A percentile compares a stretch with the other conserved stretches of the same genome.
phyloP scores from a whole-genome alignment of 2,888 invertebrate genomes.

The Campaea margaritaria region DNA sequence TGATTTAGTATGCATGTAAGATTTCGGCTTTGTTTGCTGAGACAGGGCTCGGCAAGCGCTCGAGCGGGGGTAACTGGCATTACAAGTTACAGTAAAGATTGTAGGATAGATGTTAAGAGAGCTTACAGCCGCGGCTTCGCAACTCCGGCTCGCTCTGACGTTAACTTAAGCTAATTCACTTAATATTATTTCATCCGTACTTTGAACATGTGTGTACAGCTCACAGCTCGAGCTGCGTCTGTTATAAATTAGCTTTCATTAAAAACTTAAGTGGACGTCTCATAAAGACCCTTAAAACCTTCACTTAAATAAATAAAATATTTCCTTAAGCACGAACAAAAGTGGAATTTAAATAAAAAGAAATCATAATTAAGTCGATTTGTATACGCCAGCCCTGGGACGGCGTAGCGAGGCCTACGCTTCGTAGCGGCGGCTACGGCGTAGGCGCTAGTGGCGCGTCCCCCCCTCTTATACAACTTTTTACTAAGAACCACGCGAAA shows the following conservation, averaged over 20 bases:
- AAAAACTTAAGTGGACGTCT: slow-evolving; percentile 17
- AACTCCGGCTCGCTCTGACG: not conserved
- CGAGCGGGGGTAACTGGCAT: slow-evolving; percentile 5
- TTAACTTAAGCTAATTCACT: too few species aligned
- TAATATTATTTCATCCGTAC: too few species aligned
- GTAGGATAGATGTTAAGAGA: not conserved
- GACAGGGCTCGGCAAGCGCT: slow-evolving; percentile 17
- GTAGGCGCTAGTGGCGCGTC: slow-evolving; percentile 67
- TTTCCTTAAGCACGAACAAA: slow-evolving; percentile 18
- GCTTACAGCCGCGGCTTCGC: slow-evolving; percentile 1
- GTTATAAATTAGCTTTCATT: not conserved
- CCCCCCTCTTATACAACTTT: slow-evolving; percentile 75
- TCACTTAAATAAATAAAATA: slow-evolving; percentile 27
- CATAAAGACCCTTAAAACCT: slow-evolving; percentile 20
- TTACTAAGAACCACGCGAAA: slow-evolving; percentile 84
- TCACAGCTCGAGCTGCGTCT: not conserved
- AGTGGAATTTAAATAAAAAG: slow-evolving; percentile 33
- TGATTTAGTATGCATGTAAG: slow-evolving; percentile 52
- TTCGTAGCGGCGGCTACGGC: slow-evolving; percentile 62
- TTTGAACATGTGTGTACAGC: too few species aligned
- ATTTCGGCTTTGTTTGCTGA: slow-evolving; percentile 45
- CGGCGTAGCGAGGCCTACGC: slow-evolving; percentile 60
- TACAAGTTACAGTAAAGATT: slow-evolving; percentile 17
- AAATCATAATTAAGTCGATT: slow-evolving; percentile 47
- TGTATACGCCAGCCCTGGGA: slow-evolving; percentile 55